A percentile compares a stretch with the other conserved stretches of the same genome.
Conservation (phyloP, 64 coral and sea anemone species). For the Montipora efflorescens region DNA sequence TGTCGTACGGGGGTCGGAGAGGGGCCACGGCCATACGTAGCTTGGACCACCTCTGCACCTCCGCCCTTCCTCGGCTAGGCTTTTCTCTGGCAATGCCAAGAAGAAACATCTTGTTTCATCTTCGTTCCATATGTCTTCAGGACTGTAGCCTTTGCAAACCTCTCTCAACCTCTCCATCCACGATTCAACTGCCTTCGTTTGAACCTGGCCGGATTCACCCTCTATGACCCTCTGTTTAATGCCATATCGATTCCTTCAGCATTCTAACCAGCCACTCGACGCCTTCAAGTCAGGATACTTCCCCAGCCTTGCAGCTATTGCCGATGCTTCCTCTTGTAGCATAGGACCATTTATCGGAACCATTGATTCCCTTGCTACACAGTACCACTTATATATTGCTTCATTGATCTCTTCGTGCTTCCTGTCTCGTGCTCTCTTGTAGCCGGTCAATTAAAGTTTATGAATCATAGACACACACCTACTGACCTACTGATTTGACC, state of each 20-base stretch:
- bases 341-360: slow-evolving; percentile 53
- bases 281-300: slow-evolving; percentile 32
- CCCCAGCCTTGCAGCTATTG: slow-evolving; percentile 21
- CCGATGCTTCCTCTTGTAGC: slow-evolving; percentile 42
- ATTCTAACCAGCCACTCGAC: slow-evolving; percentile 39
- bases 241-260: slow-evolving; percentile 35
- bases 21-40: slow-evolving; percentile 28
- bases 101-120: slow-evolving; percentile 50
- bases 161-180: slow-evolving; percentile 50
- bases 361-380: slow-evolving; percentile 45
- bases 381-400: slow-evolving; percentile 59
- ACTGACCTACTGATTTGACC: not conserved
- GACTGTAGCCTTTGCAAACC: slow-evolving; percentile 45
- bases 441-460: not conserved
- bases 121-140: slow-evolving; percentile 50
- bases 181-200: slow-evolving; percentile 36
- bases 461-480: slow-evolving; percentile 1
- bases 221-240: slow-evolving; percentile 28
- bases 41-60: slow-evolving; percentile 56
- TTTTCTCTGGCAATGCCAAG: slow-evolving; percentile 35
- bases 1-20: too few species aligned
- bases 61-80: slow-evolving; percentile 42
- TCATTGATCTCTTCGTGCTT: slow-evolving; percentile 58
- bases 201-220: slow-evolving; percentile 36
- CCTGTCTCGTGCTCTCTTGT: slow-evolving; percentile 43